Percentiles rank a stretch among this genome's conserved stretches.
Conservation (phyloP, 2,797 vertebrate genomes). For the Centropyge bicolor region DNA sequence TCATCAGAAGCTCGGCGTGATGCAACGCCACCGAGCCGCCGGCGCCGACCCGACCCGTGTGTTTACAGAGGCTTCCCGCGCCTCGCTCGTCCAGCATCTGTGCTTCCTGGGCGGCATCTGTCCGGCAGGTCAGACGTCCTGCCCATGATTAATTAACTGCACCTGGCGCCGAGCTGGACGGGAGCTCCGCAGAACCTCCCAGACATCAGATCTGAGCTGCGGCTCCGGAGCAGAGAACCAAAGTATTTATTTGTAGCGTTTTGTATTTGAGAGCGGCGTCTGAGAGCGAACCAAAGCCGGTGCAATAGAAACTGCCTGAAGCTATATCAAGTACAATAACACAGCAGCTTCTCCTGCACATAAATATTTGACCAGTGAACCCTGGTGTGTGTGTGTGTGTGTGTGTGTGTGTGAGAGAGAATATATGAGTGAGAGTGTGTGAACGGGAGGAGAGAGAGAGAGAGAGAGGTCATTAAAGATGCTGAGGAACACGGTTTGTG, state of each 20-base stretch:
- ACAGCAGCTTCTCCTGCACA: conserved; percentile 71
- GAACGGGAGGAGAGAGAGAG: background rate
- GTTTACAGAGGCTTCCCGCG: conserved; percentile 13
- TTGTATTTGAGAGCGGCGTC: conserved; percentile 57
- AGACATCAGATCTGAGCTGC: background rate
- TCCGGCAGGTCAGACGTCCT: background rate
- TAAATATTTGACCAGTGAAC: conserved; percentile 79
- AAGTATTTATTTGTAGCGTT: conserved; percentile 54
- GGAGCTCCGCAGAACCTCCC: background rate
- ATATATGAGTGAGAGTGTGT: conserved; percentile 20
- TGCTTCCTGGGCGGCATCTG: background rate
- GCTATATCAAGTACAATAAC: conserved; percentile 78
- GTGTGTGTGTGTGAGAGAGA: conserved; percentile 18
- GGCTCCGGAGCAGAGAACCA: background rate
- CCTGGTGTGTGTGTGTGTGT: conserved; percentile 29
- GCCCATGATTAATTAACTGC: background rate
- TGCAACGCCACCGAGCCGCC: background rate
- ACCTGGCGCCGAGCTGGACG: background rate
- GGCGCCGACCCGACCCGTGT: background rate
- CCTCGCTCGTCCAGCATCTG: background rate
- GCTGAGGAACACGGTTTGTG: conserved; percentile 74
- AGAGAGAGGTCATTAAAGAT: conserved; percentile 74
- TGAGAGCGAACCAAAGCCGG: conserved; percentile 51
- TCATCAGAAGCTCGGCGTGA: conserved; percentile 15
- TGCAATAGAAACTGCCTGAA: conserved; percentile 63